phyloP scores from a whole-genome alignment of 2,113 vertebrate genomes.

The Callorhinus ursinus region DNA sequence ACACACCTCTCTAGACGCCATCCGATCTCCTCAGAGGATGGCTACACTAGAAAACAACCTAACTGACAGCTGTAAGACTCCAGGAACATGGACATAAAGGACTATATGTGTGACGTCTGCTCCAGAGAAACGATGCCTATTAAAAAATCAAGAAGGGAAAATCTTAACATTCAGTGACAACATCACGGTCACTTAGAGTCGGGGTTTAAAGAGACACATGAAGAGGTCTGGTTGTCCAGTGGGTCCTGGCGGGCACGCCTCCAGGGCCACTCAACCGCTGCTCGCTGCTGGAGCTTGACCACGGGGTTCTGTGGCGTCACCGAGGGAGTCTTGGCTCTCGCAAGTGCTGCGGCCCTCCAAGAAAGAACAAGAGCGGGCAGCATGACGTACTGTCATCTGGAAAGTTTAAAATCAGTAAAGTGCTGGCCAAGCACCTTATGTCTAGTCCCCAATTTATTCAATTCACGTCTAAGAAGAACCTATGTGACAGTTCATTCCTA shows the following conservation, averaged over 20 bases:
- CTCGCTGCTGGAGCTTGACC: neutral
- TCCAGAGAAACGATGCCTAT: neutral
- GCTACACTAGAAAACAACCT: neutral
- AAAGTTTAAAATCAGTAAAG: neutral
- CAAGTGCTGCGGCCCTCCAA: slow-evolving; percentile 76
- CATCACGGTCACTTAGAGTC: neutral
- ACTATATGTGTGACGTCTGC: neutral
- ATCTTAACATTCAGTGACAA: neutral
- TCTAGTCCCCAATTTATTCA: neutral
- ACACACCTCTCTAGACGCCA: neutral
- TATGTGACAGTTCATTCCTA: neutral
- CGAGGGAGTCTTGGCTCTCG: neutral
- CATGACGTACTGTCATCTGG: neutral
- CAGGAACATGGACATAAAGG: neutral
- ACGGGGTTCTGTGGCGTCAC: neutral
- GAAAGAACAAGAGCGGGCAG: slow-evolving; percentile 25
- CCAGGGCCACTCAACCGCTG: neutral
- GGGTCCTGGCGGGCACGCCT: fast-evolving
- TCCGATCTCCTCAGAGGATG: neutral
- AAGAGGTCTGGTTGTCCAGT: neutral
- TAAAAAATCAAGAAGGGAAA: neutral
- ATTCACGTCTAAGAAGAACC: neutral
- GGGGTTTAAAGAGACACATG: neutral
- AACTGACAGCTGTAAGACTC: neutral
- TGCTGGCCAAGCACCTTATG: neutral